Evolutionary conservation across 2,888 invertebrate genomes (phyloP), one percentile per base, ranked within the genome.

Genomic region (Scaptodrosophila latifasciaeformis): DNA sequence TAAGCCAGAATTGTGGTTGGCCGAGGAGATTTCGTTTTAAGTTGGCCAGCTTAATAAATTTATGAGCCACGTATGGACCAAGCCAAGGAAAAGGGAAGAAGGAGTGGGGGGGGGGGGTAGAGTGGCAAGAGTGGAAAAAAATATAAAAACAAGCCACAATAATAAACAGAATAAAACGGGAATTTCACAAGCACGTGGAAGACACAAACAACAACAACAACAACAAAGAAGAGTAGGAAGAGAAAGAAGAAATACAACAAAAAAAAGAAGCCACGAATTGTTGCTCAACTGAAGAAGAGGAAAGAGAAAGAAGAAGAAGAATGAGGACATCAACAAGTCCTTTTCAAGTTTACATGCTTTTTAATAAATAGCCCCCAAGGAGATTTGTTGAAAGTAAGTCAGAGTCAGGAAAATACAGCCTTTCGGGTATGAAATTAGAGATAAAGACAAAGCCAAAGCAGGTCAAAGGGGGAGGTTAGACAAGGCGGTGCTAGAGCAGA

Each of bases 271-370:
- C n/a, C n/a, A n/a, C n/a, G n/a, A n/a, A n/a, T n/a, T n/a, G n/a
- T n/a, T n/a, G n/a, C n/a, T n/a, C n/a, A n/a, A n/a, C n/a, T n/a
- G n/a, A 4, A 45, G 9, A n/a, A n/a, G n/a, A 34, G 42, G 9
- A 44, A 9, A 10, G 13, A 21, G 12, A 52, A 7, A 21, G n/a
- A 10, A 27, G 29, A 4, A 42, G 49, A 48, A 21, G 18, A 17
- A 53, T 39, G 51, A 47, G 55, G 54, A 55, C 78, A 74, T 80
- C 81, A 80, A 74, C 74, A 78, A 81, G 81, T 75, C 79, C 76
- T 78, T 75, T 80, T 75, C 67, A 81, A 81, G 81, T 81, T 75
- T 79, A 81, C 75, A 75, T 78, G 79, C 75, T 70, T 75, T 78
- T 78, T 70, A 81, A 81, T 74, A 81, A 74, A 74, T 78, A 65